Evolutionary conservation across 2,113 vertebrate species (phyloP).

Genomic region (Plecotus auritus): DNA sequence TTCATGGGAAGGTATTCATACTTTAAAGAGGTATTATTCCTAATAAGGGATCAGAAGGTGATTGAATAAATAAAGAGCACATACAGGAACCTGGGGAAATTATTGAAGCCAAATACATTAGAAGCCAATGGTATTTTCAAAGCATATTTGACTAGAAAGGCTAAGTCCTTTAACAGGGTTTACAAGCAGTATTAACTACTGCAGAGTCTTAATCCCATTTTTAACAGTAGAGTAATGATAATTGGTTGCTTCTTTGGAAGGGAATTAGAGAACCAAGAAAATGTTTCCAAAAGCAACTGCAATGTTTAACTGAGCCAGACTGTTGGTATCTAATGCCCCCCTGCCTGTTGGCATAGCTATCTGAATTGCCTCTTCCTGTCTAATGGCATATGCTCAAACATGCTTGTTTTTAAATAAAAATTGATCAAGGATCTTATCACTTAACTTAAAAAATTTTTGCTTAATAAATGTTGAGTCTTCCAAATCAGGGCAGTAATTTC

Average conservation of each 20-base stretch:
- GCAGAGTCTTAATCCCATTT: not conserved
- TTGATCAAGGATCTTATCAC: not conserved
- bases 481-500: not conserved
- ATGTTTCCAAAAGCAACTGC: not conserved
- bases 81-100: not conserved
- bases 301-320: not conserved
- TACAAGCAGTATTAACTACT: not conserved
- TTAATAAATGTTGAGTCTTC: not conserved
- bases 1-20: not conserved
- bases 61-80: not conserved
- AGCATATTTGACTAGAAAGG: not conserved
- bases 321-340: not conserved
- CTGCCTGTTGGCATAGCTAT: not conserved
- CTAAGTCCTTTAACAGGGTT: not conserved
- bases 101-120: not conserved
- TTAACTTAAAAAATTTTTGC: not conserved
- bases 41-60: not conserved
- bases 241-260: not conserved
- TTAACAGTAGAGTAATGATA: not conserved
- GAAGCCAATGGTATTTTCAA: not conserved
- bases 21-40: not conserved
- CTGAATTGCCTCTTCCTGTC: not conserved
- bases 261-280: not conserved
- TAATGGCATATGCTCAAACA: not conserved
- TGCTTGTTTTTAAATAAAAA: constrained; percentile 3